Percentiles rank a stretch among this genome's conserved stretches.
Evolutionary conservation across 2,888 invertebrate species (phyloP).

Genomic region (Dendrolimus houi): DNA sequence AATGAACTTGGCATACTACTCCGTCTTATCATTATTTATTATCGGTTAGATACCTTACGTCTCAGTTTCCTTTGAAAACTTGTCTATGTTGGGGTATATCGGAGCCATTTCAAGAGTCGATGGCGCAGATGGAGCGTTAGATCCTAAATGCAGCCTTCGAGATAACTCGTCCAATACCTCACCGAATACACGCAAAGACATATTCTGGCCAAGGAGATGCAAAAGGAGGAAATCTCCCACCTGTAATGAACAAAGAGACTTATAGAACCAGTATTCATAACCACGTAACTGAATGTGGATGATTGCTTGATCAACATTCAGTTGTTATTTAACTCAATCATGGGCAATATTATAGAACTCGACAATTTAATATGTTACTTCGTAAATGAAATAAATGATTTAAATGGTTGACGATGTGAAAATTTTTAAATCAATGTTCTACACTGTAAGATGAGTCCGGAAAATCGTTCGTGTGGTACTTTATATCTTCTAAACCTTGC

Average conservation of each 20-base stretch:
- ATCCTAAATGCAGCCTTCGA: conserved; percentile 80
- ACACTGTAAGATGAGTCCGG: no score
- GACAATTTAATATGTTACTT: no score
- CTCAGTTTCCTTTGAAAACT: conserved; percentile 89
- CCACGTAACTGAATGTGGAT: no score
- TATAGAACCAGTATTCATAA: not conserved
- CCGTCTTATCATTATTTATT: no score
- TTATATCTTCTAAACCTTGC: no score
- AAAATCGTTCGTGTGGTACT: not conserved
- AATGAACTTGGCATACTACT: not conserved
- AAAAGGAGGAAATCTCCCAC: conserved; percentile 91
- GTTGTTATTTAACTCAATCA: no score
- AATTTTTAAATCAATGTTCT: no score
- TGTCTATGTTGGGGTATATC: conserved; percentile 87
- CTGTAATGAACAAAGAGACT: conserved; percentile 52
- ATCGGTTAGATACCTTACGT: conserved; percentile 71
- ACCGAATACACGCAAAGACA: conserved; percentile 87
- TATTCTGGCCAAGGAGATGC: conserved; percentile 90
- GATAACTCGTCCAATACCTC: conserved; percentile 89
- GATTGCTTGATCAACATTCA: no score
- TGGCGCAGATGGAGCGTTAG: conserved; percentile 89
- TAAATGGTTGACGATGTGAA: no score
- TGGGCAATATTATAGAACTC: no score
- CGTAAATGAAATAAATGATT: no score
- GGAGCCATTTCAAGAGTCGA: conserved; percentile 92